Evolutionary conservation across 2,113 vertebrate genomes (phyloP), one percentile per base, ranked within the genome.

Genomic region (Alectura lathami): DNA sequence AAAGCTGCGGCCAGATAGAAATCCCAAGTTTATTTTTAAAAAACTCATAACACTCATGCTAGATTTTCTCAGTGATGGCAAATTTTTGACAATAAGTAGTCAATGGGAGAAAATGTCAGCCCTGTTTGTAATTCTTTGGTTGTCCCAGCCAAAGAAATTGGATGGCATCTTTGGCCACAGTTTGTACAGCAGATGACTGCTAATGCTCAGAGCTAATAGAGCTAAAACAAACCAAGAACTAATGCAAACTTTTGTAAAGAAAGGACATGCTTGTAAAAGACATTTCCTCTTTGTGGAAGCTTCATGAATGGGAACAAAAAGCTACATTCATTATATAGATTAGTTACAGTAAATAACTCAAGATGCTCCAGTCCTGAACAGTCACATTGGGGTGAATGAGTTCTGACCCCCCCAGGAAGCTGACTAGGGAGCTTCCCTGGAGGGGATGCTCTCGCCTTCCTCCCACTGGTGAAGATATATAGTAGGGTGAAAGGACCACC

Each of bases 281-380:
- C 64, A 72, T 78, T 89, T 94, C 76, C 85, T 94, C 30, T 81
- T 83, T 45, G 60, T 24, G 3, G 56, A 91, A 34, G 29, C 53
- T 75, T 89, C 40, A 34, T 68, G 68, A 81, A 86, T 68, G 27
- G 66, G 56, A 93, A 93, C 51, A 96, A 88, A 86, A 88, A 36
- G 34, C 88, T 88, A 20, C 27, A 72, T 96, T 96, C 38, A 57
- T 86, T 86, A 21, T 63, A 72, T 56, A 57, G 60, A 72, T 86
- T 86, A 90, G 42, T 83, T 85, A 76, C 47, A 87, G 69, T 68
- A 86, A 95, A 94, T 83, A 88, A 93, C 80, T 83, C 54, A 86
- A 91, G 32, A 40, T 6, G 0, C 22, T 83, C n/a, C 24, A 73
- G 36, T 80, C 63, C 50, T 60, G 51, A 62, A 45, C 2, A 1